Evolutionary conservation across 37 sponge, comb jelly and placozoan genomes (phyloP), one percentile per base, ranked within the genome.

Genomic region (Chondrilla cf. caribensis): DNA sequence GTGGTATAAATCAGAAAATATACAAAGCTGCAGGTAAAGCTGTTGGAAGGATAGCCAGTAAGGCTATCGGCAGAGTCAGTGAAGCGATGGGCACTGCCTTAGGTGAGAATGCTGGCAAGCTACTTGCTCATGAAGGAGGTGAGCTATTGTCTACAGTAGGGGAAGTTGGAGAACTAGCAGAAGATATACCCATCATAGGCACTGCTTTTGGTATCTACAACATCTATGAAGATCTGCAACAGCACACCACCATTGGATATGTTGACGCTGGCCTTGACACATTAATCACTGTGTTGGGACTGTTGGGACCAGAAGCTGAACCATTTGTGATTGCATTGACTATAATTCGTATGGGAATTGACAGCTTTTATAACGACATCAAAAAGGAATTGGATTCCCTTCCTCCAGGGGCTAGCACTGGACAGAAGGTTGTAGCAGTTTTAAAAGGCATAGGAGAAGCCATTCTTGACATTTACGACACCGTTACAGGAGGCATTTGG

Each of bases 181-280:
- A 64, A 29, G 66, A 64, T 17, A 64, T 64, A 31, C 66, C 66
- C 6, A 64, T 64, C 6, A 14, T 64, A 31, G 66, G 66, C 6
- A 64, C 66, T 31, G 66, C 14, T 18, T 47, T 47, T 47, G 51
- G 51, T 11, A 47, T 47, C 11, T 47, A 47, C 51, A 47, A 47
- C 51, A 47, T 64, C 14, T 64, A 64, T 14, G 66, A 64, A 64
- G 66, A 64, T 64, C 5, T 64, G 7, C 66, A 64, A 64, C 66
- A 64, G 66, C 66, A 64, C 66, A 31, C 66, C 5, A 17, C 17
- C 7, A 64, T 64, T 64, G 66, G 66, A 7, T 64, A 64, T 29
- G 32, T 64, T 17, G 66, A 64, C 14, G 66, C 31, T 31, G 66
- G 66, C 32, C 66, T 64, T 5, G 66, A 64, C 32, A 17, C 32